Percentiles rank a stretch among this genome's conserved stretches.
phyloP scores from a whole-genome alignment of 2,797 vertebrate genomes.

The Etheostoma perlongum region DNA sequence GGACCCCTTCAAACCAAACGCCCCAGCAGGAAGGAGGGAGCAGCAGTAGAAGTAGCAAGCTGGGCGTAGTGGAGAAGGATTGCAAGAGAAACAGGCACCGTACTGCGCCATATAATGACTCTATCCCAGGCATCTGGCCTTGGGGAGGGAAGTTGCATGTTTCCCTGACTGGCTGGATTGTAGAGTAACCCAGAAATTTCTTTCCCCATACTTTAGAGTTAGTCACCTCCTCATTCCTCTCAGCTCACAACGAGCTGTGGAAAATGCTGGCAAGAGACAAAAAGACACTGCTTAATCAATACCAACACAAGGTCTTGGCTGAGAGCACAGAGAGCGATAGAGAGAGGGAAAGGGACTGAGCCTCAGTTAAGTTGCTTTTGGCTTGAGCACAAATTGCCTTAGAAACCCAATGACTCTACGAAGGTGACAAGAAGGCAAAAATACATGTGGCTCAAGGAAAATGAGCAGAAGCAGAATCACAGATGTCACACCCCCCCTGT shows the following conservation, averaged over 20 bases:
- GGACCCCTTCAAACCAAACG: constrained; percentile 60
- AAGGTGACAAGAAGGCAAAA: constrained; percentile 48
- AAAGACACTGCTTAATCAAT: constrained; percentile 80
- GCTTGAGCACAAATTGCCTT: constrained; percentile 71
- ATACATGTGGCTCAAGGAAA: constrained; percentile 48
- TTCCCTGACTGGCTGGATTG: constrained; percentile 50
- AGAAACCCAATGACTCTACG: constrained; percentile 59
- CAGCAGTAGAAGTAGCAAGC: constrained; percentile 45
- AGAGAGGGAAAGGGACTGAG: constrained; percentile 37
- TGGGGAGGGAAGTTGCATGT: constrained; percentile 53
- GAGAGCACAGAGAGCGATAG: constrained; percentile 53
- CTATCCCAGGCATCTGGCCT: constrained; percentile 63
- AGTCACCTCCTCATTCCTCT: constrained; percentile 65
- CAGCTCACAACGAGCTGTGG: constrained; percentile 64
- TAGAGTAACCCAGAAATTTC: constrained; percentile 38
- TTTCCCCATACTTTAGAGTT: constrained; percentile 50
- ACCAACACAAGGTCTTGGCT: constrained; percentile 76
- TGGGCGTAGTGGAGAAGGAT: constrained; percentile 54
- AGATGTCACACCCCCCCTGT: constrained; percentile 34
- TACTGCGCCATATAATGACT: constrained; percentile 63
- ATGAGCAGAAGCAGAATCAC: constrained; percentile 40
- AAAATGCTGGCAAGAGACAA: constrained; percentile 78
- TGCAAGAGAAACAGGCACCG: constrained; percentile 58
- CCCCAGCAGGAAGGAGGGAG: constrained; percentile 53
- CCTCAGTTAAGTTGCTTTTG: constrained; percentile 55